These are phyloP conservation scores for Macaca mulatta DNA, from an alignment of 2,113 vertebrate species.

Conservation along the genomic window DNA sequence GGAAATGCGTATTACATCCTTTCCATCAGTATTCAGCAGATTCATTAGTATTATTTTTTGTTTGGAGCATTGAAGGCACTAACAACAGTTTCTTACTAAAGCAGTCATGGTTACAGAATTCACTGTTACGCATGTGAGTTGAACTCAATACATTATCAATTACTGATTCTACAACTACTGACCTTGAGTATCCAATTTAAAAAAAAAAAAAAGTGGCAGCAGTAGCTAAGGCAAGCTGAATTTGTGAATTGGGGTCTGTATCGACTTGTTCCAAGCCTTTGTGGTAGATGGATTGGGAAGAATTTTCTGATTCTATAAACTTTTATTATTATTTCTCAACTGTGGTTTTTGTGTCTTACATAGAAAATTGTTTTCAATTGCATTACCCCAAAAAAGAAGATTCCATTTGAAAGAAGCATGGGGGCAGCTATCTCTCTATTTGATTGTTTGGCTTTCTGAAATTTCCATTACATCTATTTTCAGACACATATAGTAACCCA, in stretches of 20 bases:
- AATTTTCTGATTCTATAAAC: constrained; percentile 57
- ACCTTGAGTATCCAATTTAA: constrained; percentile 57
- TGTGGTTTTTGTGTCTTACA: constrained; percentile 36
- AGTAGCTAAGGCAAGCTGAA: background rate
- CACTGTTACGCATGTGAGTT: constrained; percentile 20
- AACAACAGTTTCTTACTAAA: constrained; percentile 37
- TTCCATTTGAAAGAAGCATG: constrained; percentile 32
- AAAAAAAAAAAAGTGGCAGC: background rate
- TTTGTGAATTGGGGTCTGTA: constrained; percentile 32
- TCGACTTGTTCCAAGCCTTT: constrained; percentile 25
- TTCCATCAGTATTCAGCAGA: constrained; percentile 47
- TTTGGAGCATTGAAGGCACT: background rate
- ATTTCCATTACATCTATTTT: constrained; percentile 56
- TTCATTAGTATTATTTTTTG: constrained; percentile 72
- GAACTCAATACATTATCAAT: constrained; percentile 59
- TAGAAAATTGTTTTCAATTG: constrained; percentile 65
- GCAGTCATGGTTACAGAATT: constrained; percentile 46
- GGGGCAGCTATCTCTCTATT: constrained; percentile 26
- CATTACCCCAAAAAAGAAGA: constrained; percentile 18
- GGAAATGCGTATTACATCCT: constrained; percentile 68
- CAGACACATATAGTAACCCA: constrained; percentile 24
- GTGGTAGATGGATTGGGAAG: background rate
- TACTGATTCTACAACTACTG: constrained; percentile 46
- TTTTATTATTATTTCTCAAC: constrained; percentile 55
- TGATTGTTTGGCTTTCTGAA: constrained; percentile 63